Conservation (phyloP, 2,888 invertebrate species). For the Drosophila tanythrix region DNA sequence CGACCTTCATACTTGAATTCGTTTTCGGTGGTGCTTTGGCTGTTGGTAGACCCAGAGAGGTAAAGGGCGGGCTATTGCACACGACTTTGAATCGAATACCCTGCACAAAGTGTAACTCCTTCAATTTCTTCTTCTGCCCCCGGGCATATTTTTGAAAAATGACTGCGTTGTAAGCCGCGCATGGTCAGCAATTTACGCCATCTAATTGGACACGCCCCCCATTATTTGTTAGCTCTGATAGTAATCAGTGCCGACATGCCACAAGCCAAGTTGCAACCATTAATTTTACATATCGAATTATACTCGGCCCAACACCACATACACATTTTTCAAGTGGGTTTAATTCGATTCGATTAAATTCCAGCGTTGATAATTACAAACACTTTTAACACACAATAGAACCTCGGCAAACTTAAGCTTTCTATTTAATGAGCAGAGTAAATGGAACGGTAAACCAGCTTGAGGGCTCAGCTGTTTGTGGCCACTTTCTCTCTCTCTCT, state of each 20-base stretch:
- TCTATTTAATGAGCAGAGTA: not conserved
- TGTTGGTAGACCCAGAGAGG: conserved; percentile 8
- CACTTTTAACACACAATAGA: conserved; percentile 29
- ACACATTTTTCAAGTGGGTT: conserved; percentile 17
- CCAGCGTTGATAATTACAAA: conserved; percentile 10
- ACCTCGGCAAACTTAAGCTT: conserved; percentile 14
- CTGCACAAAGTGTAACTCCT: conserved; percentile 3
- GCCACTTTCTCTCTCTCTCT: conserved; percentile 41
- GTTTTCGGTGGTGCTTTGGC: conserved; percentile 26
- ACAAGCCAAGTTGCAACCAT: conserved; percentile 32
- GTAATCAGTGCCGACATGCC: conserved; percentile 38
- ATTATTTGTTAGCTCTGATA: conserved; percentile 26
- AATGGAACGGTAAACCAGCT: conserved; percentile 9
- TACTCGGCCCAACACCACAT: not conserved
- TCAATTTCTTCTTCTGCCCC: conserved; percentile 2
- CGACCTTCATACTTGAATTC: conserved; percentile 67
- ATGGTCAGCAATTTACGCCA: conserved; percentile 48
- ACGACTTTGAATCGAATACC: conserved; percentile 10
- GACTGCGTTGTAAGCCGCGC: conserved; percentile 13
- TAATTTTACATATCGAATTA: conserved; percentile 31
- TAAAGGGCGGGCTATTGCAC: conserved; percentile 13
- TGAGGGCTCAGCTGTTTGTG: conserved; percentile 5
- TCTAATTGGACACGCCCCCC: conserved; percentile 57
- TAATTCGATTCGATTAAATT: conserved; percentile 16
- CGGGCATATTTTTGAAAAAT: conserved; percentile 5